These are phyloP conservation scores for Oxygymnocypris stewartii DNA, from an alignment of 2,113 vertebrate species.

Conservation along the genomic window DNA sequence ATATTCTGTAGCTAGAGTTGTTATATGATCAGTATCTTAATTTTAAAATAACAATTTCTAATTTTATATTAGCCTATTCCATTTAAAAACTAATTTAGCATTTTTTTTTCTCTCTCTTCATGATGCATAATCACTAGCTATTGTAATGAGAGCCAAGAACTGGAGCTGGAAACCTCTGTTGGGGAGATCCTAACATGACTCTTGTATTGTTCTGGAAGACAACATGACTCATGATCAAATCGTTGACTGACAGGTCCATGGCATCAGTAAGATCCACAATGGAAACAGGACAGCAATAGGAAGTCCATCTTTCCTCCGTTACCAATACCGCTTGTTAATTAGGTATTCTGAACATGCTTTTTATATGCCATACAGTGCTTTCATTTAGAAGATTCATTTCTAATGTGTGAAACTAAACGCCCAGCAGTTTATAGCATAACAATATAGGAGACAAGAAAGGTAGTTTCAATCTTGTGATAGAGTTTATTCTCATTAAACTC, in stretches of 20 bases:
- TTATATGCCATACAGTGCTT: background rate
- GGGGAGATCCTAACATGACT: constrained; percentile 80
- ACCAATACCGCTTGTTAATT: constrained; percentile 25
- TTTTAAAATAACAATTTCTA: background rate
- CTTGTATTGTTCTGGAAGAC: constrained; percentile 85
- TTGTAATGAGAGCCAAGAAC: constrained; percentile 17
- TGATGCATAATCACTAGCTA: background rate
- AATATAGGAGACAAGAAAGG: background rate
- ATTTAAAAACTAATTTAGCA: background rate
- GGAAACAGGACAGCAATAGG: constrained; percentile 84
- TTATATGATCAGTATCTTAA: background rate
- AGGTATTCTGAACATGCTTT: background rate
- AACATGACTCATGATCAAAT: constrained; percentile 80
- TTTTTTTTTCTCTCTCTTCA: background rate
- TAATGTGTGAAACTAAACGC: background rate
- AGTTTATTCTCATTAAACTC: background rate
- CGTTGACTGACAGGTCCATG: constrained; percentile 85
- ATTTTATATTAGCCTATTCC: too few relatives aligned
- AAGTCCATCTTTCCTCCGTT: constrained; percentile 80
- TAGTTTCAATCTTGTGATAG: background rate
- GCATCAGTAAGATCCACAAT: constrained; percentile 72
- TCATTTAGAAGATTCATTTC: background rate
- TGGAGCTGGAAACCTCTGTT: constrained; percentile 62
- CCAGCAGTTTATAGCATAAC: background rate
- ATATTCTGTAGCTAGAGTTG: background rate